Evolutionary conservation across 1,140 invertebrate genomes (phyloP), one percentile per base, ranked within the genome.

Genomic region (Calycopis cecrops): DNA sequence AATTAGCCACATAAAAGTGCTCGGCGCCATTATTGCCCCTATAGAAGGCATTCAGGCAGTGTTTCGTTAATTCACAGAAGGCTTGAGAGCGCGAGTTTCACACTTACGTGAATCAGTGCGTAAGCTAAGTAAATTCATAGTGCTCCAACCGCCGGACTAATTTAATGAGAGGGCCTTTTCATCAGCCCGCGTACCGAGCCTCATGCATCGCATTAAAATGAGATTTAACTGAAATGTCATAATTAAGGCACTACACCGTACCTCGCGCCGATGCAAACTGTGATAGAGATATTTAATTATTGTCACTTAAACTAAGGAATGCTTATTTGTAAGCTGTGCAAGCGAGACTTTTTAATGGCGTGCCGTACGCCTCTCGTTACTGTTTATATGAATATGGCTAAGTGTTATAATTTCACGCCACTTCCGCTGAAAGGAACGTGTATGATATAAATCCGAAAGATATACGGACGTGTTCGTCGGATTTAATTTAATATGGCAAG

Each of bases 151-250:
- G 73, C 73, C 74, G 80, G 65, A 76, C 69, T 79, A 84, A 84
- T 84, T 84, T 84, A 84, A 84, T 84, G 80, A 84, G 80, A 83
- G 78, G 64, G 67, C 71, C 74, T 73, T 77, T 82, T 82, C 76
- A 79, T 57, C 67, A 57, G 65, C 66, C 72, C 68, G 67, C 71
- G 63, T 59, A 60, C 72, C 65, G 65, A 68, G 62, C 67, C 57
- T 73, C 69, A 73, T 72, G 78, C 71, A 62, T 71, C 60, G 69
- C 69, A 77, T 79, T 79, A 76, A 76, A 77, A 77, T 77, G 69
- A 76, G 72, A 80, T 83, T 71, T 80, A 78, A 79, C 76, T 76
- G 74, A 80, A 80, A 80, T 76, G 72, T 70, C 72, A 80, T 83
- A 80, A 80, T 83, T 83, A 78, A 72, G 69, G 70, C 71, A 73